phyloP scores from a whole-genome alignment of 2,797 vertebrate genomes.

The Semotilus atromaculatus region DNA sequence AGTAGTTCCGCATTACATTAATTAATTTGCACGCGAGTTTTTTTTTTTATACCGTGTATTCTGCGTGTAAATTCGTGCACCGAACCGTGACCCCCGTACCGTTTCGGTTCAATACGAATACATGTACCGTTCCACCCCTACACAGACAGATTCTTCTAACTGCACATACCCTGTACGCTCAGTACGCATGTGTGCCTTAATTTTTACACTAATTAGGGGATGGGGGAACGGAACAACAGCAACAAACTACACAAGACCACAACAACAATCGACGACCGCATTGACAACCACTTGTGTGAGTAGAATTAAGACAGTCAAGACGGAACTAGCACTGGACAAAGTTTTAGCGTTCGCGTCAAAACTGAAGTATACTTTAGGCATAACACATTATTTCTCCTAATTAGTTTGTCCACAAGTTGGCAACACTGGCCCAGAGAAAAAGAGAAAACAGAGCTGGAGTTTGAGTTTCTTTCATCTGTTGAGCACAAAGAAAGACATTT shows the following conservation, averaged over 20 bases:
- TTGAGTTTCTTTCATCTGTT: too few species aligned
- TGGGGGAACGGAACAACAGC: neutral
- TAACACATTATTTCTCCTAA: neutral
- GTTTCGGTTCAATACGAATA: too few species aligned
- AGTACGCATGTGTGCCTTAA: neutral
- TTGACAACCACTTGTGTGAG: neutral
- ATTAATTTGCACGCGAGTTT: too few species aligned
- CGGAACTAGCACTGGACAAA: neutral
- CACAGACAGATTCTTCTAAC: neutral
- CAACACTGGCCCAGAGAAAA: neutral
- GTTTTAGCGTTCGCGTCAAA: neutral
- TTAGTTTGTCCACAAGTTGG: neutral
- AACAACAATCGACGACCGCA: neutral
- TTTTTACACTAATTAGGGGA: neutral
- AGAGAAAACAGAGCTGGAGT: neutral
- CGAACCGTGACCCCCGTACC: too few species aligned
- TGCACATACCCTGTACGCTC: too few species aligned
- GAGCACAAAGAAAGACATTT: too few species aligned
- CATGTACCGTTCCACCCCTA: too few species aligned
- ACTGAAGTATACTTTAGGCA: neutral
- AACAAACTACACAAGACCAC: neutral
- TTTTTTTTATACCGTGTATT: too few species aligned
- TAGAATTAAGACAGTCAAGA: neutral
- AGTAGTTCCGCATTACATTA: too few species aligned
- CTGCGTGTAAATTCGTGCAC: too few species aligned